Evolutionary conservation across 2,888 invertebrate genomes (phyloP), one percentile per base, ranked within the genome.

Genomic region (Neelides folsomi): DNA sequence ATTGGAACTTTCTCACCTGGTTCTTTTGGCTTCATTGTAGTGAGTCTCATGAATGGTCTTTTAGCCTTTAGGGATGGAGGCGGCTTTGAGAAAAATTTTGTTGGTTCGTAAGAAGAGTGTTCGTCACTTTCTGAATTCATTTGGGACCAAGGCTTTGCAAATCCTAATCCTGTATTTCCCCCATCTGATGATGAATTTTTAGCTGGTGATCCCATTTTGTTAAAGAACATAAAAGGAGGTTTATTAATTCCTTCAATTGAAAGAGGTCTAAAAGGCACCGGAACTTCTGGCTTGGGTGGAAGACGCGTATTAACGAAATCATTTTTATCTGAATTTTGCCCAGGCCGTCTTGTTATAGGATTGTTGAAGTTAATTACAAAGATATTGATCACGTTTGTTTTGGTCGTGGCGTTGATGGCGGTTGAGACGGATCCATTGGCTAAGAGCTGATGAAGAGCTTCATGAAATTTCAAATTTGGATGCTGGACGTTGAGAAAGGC

Each of bases 391-490:
- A 64, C 58, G 42, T 64, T 64, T n/a, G 64, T 64, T 51, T 61
- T 64, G n/a, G 62, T 61, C 36, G 59, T 61, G 27, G 64, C 64
- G 47, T 58, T 62, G 20, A 64, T 60, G 45, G 51, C 57, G 16
- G 63, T 61, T 9, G 64, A 62, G n/a, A 55, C 50, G n/a, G 60
- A 54, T 19, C 63, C 62, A 54, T 65, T 65, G n/a, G 62, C 63
- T 18, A 65, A 53, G 36, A 65, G 55, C 20, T 65, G 59, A 54
- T 64, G 64, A 37, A 64, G 60, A 10, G 62, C 62, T 52, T 64
- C 62, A 53, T 64, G 64, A 56, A 64, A 64, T 49, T 64, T 62
- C 37, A 64, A 57, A 52, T 64, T 64, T 8, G 64, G 64, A 54
- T 62, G 60, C 36, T 64, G 57, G 13, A 64, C 47, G 44, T 58